Conservation (phyloP, 2,888 invertebrate genomes). For the Thyatira batis region DNA sequence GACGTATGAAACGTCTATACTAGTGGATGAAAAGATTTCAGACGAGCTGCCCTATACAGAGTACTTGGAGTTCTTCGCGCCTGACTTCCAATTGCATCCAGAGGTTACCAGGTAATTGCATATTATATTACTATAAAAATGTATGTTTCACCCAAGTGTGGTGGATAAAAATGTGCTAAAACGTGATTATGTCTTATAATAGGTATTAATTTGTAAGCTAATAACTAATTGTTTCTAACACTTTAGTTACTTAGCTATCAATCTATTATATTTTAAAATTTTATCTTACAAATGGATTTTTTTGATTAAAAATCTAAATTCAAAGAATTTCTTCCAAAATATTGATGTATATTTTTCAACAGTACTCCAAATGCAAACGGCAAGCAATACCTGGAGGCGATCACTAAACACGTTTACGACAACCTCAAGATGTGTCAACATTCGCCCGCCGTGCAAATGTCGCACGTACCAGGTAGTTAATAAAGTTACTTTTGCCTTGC, state of each 20-base stretch:
- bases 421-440: slow-evolving; percentile 96
- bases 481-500: too few relatives aligned
- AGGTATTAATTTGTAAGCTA: too few relatives aligned
- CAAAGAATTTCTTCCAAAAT: neutral
- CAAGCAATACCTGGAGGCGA: slow-evolving; percentile 96
- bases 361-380: slow-evolving; percentile 91
- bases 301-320: too few relatives aligned
- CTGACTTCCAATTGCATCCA: slow-evolving; percentile 97
- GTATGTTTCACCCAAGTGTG: too few relatives aligned
- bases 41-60: slow-evolving; percentile 98
- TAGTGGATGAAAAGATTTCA: slow-evolving; percentile 95
- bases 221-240: too few relatives aligned
- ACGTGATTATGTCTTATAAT: too few relatives aligned
- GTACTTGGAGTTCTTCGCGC: slow-evolving; percentile 98
- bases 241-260: too few relatives aligned
- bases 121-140: neutral
- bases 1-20: slow-evolving; percentile 98
- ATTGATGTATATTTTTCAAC: slow-evolving; percentile 12
- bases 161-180: too few relatives aligned
- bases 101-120: slow-evolving; percentile 86
- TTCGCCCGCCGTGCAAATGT: slow-evolving; percentile 98
- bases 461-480: slow-evolving; percentile 90
- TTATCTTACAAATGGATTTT: too few relatives aligned
- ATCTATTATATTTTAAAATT: too few relatives aligned
- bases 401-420: slow-evolving; percentile 94